A percentile compares a stretch with the other conserved stretches of the same genome.
Evolutionary conservation across 2,888 invertebrate species (phyloP).

Genomic region (Amaurobius ferox): DNA sequence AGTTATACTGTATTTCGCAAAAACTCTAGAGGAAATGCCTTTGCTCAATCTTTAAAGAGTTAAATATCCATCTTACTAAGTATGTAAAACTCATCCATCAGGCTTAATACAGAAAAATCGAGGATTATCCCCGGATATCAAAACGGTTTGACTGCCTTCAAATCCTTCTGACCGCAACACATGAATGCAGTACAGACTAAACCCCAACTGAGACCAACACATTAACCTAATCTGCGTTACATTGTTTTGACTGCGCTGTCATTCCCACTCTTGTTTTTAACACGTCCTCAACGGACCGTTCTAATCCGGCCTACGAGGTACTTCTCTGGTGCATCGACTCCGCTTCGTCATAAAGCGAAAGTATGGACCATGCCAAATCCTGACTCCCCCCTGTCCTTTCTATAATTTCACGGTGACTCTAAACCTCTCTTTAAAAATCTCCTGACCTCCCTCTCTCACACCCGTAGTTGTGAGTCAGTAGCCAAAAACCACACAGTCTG

Average conservation of each 20-base stretch:
- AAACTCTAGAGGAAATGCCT: too few species aligned
- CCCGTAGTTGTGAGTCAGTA: slow-evolving; percentile 47
- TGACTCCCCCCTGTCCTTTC: slow-evolving; percentile 37
- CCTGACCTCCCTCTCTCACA: slow-evolving; percentile 25
- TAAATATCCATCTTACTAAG: too few species aligned
- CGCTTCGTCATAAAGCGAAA: slow-evolving; percentile 12
- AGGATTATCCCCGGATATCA: too few species aligned
- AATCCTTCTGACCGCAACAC: neutral
- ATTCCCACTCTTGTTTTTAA: slow-evolving; percentile 20
- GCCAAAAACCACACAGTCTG: slow-evolving; percentile 54
- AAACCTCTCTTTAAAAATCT: slow-evolving; percentile 32
- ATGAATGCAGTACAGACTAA: neutral
- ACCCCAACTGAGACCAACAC: neutral
- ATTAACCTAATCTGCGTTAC: neutral
- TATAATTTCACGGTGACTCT: slow-evolving; percentile 51
- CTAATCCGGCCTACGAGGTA: slow-evolving; percentile 8
- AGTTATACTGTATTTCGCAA: too few species aligned
- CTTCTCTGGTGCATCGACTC: slow-evolving; percentile 16
- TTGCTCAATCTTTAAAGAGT: too few species aligned
- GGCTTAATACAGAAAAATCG: too few species aligned
- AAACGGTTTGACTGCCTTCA: too few species aligned
- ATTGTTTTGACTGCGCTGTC: slow-evolving; percentile 18
- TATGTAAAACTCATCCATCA: too few species aligned
- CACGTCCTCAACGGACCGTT: slow-evolving; percentile 23
- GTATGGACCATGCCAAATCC: slow-evolving; percentile 60